Evolutionary conservation across 2,113 vertebrate species (phyloP).

Genomic region (Odontophorus gujanensis): DNA sequence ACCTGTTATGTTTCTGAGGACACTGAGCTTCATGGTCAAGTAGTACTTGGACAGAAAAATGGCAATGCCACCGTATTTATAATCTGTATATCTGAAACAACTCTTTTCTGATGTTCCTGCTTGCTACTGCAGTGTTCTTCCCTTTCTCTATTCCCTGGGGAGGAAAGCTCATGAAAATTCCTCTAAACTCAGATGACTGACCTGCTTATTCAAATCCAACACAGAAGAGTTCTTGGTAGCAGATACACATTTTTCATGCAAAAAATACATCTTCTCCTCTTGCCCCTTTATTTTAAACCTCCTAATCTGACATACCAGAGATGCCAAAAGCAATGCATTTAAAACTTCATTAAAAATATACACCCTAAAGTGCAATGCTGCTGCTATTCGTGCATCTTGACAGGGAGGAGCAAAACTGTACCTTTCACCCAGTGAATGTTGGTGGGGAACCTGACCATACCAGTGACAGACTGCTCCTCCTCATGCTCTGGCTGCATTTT

Average conservation of each 20-base stretch:
- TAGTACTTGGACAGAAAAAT: not conserved
- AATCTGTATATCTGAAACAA: not conserved
- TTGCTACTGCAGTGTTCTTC: not conserved
- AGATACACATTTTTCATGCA: not conserved
- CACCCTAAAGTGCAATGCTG: fast-evolving
- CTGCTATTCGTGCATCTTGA: not conserved
- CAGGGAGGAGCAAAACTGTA: not conserved
- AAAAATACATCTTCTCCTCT: not conserved
- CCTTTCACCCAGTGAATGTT: not conserved
- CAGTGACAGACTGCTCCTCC: not conserved
- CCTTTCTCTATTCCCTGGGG: not conserved
- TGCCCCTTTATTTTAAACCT: not conserved
- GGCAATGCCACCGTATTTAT: not conserved
- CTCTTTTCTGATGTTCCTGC: not conserved
- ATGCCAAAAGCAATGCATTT: not conserved
- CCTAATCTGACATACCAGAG: not conserved
- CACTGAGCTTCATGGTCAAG: not conserved
- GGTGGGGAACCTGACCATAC: not conserved
- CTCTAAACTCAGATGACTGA: not conserved
- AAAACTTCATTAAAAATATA: not conserved
- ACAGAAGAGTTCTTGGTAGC: not conserved
- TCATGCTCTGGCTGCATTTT: fast-evolving
- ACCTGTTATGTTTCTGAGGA: fast-evolving
- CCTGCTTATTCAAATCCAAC: not conserved
- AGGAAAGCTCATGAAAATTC: not conserved